Base-by-base conservation (phyloP, 2,888 invertebrate genomes). In the Chorisops tibialis region DNA sequence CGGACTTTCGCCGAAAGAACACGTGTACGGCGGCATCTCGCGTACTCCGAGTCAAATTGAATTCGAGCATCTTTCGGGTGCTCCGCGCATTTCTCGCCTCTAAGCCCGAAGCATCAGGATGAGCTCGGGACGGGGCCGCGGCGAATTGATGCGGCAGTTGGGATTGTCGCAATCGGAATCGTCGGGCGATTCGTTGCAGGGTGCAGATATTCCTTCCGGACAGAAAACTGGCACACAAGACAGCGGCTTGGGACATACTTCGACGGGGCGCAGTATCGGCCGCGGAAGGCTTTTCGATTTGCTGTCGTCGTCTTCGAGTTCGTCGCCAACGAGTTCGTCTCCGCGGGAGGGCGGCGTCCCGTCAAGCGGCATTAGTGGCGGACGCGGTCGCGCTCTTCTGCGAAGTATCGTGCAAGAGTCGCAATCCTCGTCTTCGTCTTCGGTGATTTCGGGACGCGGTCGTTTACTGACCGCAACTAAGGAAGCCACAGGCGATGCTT, bases 231-330 rank as follows among this genome's bases (percentile, higher is more conserved):
- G 30, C 30, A 41, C 41, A 3, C 30, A 5, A 16, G 56, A 56
- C 18, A 56, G 56, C 43, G 56, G 56, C 16, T 7, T 56, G n/a
- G 45, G 30, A 6, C 43, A 16, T 2, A 56, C 41, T 22, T 12
- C 52, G 6, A 22, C 39, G 2, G 43, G 45, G 2, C 22, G 14
- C 11, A 66, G 69, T 2, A 39, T 68, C 7, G 72, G 72, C 0
- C 68, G 72, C 38, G 72, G 72, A 5, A 68, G 67, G 59, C 61
- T 72, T 2, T 43, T 71, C 2, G 69, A 70, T 49, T 68, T 70
- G 16, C 58, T 72, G n/a, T 65, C 67, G 3, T 56, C 64, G 18
- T 62, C 68, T 4, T 68, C 68, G 14, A n/a, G n/a, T n/a, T 56
- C 56, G 30, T 30, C 2, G 9, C 30, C 30, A 9, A 7, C 30